These are phyloP conservation scores for Lepisosteus osseus DNA, from an alignment of 2,113 vertebrate genomes.

Conservation along the genomic window DNA sequence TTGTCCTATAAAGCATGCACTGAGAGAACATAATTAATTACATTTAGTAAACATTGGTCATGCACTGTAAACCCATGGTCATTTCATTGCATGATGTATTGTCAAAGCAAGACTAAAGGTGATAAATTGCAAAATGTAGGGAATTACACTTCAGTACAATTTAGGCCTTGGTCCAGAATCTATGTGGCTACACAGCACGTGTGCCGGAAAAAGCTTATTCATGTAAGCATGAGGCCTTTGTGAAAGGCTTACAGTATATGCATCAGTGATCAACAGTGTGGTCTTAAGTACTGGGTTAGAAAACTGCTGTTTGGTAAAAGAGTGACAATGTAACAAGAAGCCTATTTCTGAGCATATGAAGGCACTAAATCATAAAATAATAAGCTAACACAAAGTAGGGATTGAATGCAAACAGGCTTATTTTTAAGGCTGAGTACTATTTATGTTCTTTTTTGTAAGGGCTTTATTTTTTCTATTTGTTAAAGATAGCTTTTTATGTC, in stretches of 20 bases:
- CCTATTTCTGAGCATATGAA: not conserved
- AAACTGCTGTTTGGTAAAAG: not conserved
- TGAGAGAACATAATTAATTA: too few species aligned
- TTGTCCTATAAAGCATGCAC: too few species aligned
- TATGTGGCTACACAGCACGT: not conserved
- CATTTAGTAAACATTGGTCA: too few species aligned
- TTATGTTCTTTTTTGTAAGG: not conserved
- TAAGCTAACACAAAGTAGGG: not conserved
- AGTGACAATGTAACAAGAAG: not conserved
- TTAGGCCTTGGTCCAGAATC: not conserved
- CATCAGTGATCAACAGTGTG: not conserved
- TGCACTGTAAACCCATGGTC: too few species aligned
- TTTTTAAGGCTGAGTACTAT: not conserved
- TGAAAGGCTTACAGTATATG: not conserved
- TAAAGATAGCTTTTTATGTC: not conserved
- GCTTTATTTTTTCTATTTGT: not conserved
- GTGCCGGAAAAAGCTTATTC: not conserved
- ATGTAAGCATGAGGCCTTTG: not conserved
- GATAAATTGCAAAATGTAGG: not conserved
- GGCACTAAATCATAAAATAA: not conserved
- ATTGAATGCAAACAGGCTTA: not conserved
- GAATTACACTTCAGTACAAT: not conserved
- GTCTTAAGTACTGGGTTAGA: not conserved
- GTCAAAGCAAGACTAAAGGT: not conserved
- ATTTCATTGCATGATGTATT: too few species aligned